phyloP scores from a whole-genome alignment of 2,113 vertebrate genomes.

The Muntiacus reevesi region DNA sequence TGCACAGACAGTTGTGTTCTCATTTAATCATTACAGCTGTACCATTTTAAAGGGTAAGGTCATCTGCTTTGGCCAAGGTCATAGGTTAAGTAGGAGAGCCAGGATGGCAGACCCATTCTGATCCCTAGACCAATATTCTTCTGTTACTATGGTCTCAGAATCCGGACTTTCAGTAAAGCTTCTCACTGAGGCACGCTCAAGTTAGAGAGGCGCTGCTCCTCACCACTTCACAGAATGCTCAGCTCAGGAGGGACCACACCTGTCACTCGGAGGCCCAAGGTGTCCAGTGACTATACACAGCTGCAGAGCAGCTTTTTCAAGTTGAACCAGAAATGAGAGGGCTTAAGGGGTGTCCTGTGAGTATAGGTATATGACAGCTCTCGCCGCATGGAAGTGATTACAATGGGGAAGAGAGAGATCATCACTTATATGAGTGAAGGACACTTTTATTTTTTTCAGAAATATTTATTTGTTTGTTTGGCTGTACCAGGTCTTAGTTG shows the following conservation, averaged over 20 bases:
- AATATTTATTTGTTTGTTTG: neutral
- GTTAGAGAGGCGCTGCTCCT: neutral
- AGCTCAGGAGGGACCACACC: neutral
- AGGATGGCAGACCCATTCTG: neutral
- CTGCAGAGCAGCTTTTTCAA: slow-evolving; percentile 46
- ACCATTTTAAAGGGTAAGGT: neutral
- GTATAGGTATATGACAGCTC: neutral
- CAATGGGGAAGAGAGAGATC: neutral
- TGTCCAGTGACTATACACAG: neutral
- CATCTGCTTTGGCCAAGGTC: neutral
- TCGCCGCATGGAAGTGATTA: neutral
- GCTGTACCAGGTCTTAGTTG: neutral
- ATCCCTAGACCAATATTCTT: neutral
- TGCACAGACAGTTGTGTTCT: neutral
- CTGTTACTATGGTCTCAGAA: neutral
- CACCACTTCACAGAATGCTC: neutral
- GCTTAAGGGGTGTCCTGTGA: neutral
- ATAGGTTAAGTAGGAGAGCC: neutral
- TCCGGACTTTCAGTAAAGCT: neutral
- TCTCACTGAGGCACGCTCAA: neutral
- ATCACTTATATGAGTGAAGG: neutral
- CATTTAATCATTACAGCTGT: neutral
- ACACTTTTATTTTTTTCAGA: neutral
- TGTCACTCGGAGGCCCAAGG: neutral
- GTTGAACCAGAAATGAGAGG: neutral